Base-by-base conservation (phyloP, 2,888 invertebrate genomes). In the Branchellion lobata region DNA sequence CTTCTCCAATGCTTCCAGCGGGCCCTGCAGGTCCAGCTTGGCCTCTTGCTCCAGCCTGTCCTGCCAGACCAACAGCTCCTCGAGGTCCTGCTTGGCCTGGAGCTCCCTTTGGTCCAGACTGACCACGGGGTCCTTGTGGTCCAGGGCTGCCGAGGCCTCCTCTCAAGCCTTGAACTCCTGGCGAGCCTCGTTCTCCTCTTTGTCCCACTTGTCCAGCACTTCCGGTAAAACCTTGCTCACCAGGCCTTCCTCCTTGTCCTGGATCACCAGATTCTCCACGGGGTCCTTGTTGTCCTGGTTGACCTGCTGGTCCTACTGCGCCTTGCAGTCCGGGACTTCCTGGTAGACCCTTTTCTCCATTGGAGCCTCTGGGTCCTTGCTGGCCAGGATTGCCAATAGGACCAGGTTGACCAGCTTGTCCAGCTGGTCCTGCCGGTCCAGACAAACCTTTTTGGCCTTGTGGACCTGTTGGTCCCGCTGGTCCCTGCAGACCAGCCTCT, bases 401-500 rank as follows among this genome's bases (percentile, higher is more conserved):
- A n/a, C 76, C 76, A 1, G 33, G 24, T 0, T 0, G 5, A 5
- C 76, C 76, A 18, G 76, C 27, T 27, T 14, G n/a, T 14, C 77
- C 77, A 1, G n/a, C 36, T 34, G 68, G 0, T 68, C 77, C 77
- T 36, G 68, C n/a, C 21, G n/a, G n/a, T 0, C 78, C 78, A 65
- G 68, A 3, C 3, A 57, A n/a, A 8, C 61, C 61, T n/a, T 57
- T 57, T 57, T 33, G 79, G 53, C 82, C 82, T 33, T 69, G 69
- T 0, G 65, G 36, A 53, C 86, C 86, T 11, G 84, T 79, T 68
- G 82, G 82, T 47, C 86, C 86, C 0, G 90, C 88, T 0, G 90
- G 89, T 0, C 92, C 92, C 0, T 89, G 87, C 0, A 93, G 93
- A 31, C 94, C 94, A 51, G 91, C 90, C 81, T 91, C 89, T 8